A percentile compares a stretch with the other conserved stretches of the same genome.
Conservation (phyloP, 2,113 vertebrate species). For the Spilogale gracilis region DNA sequence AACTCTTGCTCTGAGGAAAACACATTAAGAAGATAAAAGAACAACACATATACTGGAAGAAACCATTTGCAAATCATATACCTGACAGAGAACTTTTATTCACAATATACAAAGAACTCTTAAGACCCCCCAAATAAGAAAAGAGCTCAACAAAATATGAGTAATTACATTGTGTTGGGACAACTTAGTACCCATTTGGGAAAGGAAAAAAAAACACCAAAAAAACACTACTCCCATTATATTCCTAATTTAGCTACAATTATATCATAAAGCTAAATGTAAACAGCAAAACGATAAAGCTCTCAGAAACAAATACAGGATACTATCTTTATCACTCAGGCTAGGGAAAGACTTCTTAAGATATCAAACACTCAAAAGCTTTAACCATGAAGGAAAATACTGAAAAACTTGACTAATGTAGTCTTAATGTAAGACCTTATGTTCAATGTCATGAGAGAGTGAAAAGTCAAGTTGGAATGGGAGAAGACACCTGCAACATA, state of each 20-base stretch:
- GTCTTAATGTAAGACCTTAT: neutral
- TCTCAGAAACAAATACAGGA: neutral
- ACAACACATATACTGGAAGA: neutral
- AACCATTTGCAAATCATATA: neutral
- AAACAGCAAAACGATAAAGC: neutral
- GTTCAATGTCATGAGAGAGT: neutral
- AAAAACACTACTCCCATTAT: neutral
- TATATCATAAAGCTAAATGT: neutral
- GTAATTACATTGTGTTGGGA: neutral
- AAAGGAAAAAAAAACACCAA: neutral
- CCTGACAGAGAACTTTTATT: conserved; percentile 10
- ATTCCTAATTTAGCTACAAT: neutral
- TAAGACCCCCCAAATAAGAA: neutral
- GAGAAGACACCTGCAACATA: neutral
- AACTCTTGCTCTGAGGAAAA: neutral
- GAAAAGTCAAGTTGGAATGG: neutral
- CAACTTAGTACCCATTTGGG: neutral
- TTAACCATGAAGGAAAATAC: neutral
- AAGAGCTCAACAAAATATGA: neutral
- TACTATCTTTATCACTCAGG: neutral
- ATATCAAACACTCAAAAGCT: neutral
- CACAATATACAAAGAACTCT: neutral
- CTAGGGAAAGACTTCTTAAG: neutral
- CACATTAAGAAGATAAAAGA: neutral
- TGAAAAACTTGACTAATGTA: neutral